Percentiles rank a stretch among this genome's conserved stretches.
Evolutionary conservation across 2,888 invertebrate species (phyloP).

Genomic region (Hydrotaea cyrtoneurina): DNA sequence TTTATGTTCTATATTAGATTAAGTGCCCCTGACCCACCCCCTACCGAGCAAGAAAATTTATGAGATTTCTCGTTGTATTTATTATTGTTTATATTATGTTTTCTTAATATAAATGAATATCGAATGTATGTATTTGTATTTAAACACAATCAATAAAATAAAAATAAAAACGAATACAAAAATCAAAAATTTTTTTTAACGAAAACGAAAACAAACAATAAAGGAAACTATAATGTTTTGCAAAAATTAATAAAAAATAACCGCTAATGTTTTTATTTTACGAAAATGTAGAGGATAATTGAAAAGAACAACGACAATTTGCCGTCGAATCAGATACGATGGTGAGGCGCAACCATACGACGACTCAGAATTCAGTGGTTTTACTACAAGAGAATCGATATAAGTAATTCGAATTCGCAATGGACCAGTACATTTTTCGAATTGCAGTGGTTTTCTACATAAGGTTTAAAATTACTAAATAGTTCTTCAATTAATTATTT

Average conservation of each 20-base stretch:
- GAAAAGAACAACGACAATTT: too few species aligned
- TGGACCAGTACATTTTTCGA: too few species aligned
- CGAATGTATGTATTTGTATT: slow-evolving; percentile 30
- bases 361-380: too few species aligned
- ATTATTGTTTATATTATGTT: slow-evolving; percentile 67
- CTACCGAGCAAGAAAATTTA: not conserved
- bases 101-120: slow-evolving; percentile 63
- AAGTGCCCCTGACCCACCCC: not conserved
- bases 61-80: slow-evolving; percentile 53
- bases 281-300: not conserved
- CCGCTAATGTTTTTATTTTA: slow-evolving; percentile 36
- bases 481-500: too few species aligned
- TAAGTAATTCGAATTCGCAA: too few species aligned
- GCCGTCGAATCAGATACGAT: too few species aligned
- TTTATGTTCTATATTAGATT: not conserved
- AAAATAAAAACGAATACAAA: slow-evolving; percentile 34
- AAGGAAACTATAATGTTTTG: slow-evolving; percentile 44
- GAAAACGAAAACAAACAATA: slow-evolving; percentile 52
- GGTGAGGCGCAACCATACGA: too few species aligned
- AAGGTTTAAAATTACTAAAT: too few species aligned
- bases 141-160: slow-evolving; percentile 32
- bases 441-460: too few species aligned
- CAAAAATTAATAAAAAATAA: slow-evolving; percentile 16
- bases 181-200: slow-evolving; percentile 46
- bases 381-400: too few species aligned